Conservation (phyloP, 1,140 invertebrate genomes). For the Euura saliciscinereae region DNA sequence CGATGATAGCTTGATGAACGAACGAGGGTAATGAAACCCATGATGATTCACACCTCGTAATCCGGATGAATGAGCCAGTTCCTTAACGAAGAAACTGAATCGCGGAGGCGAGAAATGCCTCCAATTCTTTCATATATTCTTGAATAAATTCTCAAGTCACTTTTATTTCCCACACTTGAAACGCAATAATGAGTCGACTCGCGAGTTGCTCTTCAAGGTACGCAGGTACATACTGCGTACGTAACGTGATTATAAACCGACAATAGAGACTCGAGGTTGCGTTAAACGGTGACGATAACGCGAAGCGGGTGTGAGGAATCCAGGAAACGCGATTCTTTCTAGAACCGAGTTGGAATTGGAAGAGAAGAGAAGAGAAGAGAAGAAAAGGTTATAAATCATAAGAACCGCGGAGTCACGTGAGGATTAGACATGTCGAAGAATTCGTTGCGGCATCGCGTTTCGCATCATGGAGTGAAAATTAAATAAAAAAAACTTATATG, state of each 20-base stretch:
- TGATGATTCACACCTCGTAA: not conserved
- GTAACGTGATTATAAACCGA: not conserved
- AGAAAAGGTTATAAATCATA: too few species aligned
- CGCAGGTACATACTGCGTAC: not conserved
- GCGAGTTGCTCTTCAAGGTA: not conserved
- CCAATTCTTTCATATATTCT: not conserved
- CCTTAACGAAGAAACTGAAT: not conserved
- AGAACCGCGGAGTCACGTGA: too few species aligned
- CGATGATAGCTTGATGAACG: too few species aligned
- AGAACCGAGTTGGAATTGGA: not conserved
- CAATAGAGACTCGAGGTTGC: not conserved
- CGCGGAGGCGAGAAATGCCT: not conserved
- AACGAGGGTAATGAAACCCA: too few species aligned
- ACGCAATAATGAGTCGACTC: not conserved
- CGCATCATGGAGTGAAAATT: too few species aligned
- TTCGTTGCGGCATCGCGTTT: not conserved
- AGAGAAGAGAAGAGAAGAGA: not conserved
- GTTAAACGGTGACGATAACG: not conserved
- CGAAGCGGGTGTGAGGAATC: not conserved
- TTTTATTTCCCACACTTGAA: not conserved
- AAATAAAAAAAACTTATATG: too few species aligned
- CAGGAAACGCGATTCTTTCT: not conserved
- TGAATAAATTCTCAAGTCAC: not conserved
- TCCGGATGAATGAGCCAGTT: not conserved
- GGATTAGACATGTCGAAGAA: conserved; percentile 17